Evolutionary conservation across 2,113 vertebrate species (phyloP).

Genomic region (Stigmatopora argus): DNA sequence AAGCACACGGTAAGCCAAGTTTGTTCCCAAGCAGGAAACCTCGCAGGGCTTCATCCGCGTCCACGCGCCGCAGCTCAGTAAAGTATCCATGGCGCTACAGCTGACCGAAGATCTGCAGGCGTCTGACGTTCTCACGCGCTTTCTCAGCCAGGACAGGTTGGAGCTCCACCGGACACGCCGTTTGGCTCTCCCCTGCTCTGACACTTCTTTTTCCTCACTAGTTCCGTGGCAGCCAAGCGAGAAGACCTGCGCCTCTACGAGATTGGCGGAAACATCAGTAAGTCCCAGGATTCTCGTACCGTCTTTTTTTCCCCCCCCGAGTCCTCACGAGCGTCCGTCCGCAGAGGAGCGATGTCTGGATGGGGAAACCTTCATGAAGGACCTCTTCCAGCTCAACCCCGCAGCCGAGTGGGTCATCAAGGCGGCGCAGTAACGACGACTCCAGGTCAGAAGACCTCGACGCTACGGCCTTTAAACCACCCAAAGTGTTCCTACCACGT

Average conservation of each 20-base stretch:
- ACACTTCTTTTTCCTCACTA: conserved; percentile 51
- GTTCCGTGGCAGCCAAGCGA: conserved; percentile 73
- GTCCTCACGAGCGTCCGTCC: background rate
- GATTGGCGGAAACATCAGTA: conserved; percentile 97
- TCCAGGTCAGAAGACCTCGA: background rate
- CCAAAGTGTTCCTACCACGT: background rate
- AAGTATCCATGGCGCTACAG: conserved; percentile 94
- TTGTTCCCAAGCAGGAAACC: conserved; percentile 67
- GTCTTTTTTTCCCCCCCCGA: background rate
- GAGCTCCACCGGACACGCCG: background rate
- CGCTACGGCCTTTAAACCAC: background rate
- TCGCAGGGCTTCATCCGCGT: conserved; percentile 88
- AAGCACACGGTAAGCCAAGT: too few species aligned
- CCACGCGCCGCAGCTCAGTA: conserved; percentile 91
- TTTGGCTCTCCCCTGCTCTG: conserved; percentile 10
- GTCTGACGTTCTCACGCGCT: conserved; percentile 83
- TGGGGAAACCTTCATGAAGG: conserved; percentile 87
- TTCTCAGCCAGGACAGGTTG: conserved; percentile 90
- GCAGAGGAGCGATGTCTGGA: conserved; percentile 89
- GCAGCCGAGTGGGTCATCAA: conserved; percentile 94
- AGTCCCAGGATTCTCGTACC: conserved; percentile 51
- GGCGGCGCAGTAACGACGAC: conserved; percentile 41
- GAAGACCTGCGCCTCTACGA: conserved; percentile 91
- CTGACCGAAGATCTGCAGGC: conserved; percentile 90
- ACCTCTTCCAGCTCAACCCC: conserved; percentile 87